Evolutionary conservation across 2,113 vertebrate genomes (phyloP).

Genomic region (Ameiurus melas): DNA sequence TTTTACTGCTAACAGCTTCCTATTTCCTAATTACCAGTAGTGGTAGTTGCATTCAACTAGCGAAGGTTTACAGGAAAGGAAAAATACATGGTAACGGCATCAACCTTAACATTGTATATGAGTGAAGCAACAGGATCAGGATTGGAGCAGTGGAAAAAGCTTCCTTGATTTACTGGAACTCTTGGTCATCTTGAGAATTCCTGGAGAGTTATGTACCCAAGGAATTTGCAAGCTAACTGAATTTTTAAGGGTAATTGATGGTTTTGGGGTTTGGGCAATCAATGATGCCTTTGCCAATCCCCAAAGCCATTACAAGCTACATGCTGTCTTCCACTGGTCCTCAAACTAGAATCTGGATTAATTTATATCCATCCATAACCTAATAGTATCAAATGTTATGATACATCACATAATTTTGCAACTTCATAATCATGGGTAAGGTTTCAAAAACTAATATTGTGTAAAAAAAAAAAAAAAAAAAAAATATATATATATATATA

Average conservation of each 20-base stretch:
- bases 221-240: neutral
- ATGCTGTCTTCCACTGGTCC: neutral
- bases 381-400: neutral
- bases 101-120: neutral
- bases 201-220: neutral
- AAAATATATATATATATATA: too few species aligned
- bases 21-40: neutral
- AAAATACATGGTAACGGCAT: neutral
- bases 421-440: neutral
- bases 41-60: neutral
- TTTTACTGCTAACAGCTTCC: neutral
- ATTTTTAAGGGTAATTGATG: neutral
- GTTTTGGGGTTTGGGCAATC: neutral
- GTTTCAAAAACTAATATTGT: neutral
- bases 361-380: neutral
- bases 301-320: neutral
- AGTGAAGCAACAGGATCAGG: neutral
- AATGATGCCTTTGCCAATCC: neutral
- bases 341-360: neutral
- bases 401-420: neutral
- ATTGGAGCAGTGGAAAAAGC: neutral
- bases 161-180: neutral
- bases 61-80: neutral
- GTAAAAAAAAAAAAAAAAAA: neutral
- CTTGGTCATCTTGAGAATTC: neutral